phyloP scores from a whole-genome alignment of 2,113 vertebrate species.

The Cyprinus carpio region DNA sequence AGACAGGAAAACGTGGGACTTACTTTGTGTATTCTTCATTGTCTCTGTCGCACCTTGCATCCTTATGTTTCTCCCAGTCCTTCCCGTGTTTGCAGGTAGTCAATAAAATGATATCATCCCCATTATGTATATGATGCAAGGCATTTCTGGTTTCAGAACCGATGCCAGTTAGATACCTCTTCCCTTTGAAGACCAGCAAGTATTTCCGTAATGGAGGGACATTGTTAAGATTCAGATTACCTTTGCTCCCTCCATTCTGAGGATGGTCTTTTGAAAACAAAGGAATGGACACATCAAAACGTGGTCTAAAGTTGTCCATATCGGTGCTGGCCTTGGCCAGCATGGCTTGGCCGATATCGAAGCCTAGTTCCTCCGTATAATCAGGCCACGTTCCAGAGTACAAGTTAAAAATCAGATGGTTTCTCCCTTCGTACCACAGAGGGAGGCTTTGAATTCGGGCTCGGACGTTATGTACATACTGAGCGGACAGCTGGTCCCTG shows the following conservation, averaged over 20 bases:
- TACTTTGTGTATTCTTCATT: slow-evolving; percentile 82
- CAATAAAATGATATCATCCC: slow-evolving; percentile 78
- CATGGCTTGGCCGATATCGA: slow-evolving; percentile 80
- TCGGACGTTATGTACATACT: slow-evolving; percentile 75
- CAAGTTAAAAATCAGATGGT: slow-evolving; percentile 81
- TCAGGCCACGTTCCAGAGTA: slow-evolving; percentile 82
- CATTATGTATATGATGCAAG: slow-evolving; percentile 80
- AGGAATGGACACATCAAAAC: slow-evolving; percentile 80
- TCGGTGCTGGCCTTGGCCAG: slow-evolving; percentile 78
- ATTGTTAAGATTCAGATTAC: slow-evolving; percentile 67
- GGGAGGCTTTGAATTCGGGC: slow-evolving; percentile 76
- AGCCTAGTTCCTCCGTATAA: slow-evolving; percentile 81
- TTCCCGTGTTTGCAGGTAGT: slow-evolving; percentile 83
- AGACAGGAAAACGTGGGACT: slow-evolving; percentile 53
- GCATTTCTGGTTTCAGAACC: slow-evolving; percentile 82
- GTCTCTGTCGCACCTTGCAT: slow-evolving; percentile 74
- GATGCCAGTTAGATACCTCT: slow-evolving; percentile 80
- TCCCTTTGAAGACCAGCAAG: slow-evolving; percentile 82
- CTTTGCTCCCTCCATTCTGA: slow-evolving; percentile 71
- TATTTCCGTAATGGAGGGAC: slow-evolving; percentile 75
- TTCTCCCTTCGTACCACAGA: slow-evolving; percentile 78
- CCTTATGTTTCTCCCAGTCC: slow-evolving; percentile 83
- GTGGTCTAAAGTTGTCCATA: slow-evolving; percentile 75
- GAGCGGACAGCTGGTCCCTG: slow-evolving; percentile 77
- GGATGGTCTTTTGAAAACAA: slow-evolving; percentile 81